Percentiles rank a stretch among this genome's conserved stretches.
These are phyloP conservation scores for Ephydatia muelleri DNA, from an alignment of 37 sponge, comb jelly and placozoan genomes.

Conservation along the genomic window DNA sequence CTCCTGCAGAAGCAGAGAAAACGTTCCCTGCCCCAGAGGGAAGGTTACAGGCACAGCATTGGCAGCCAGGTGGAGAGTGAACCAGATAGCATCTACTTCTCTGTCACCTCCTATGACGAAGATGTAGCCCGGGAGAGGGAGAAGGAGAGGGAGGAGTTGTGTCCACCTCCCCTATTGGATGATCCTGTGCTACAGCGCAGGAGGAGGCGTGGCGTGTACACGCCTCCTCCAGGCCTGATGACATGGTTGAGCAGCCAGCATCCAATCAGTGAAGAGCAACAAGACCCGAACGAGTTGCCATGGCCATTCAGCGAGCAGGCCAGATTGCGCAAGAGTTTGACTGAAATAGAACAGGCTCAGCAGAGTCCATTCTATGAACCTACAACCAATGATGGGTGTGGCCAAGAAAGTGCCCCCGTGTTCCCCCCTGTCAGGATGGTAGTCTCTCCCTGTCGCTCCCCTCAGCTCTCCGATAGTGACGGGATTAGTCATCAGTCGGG, in stretches of 20 bases:
- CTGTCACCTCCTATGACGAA: conserved; percentile 77
- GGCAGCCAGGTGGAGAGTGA: conserved; percentile 56
- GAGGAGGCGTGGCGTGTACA: conserved; percentile 45
- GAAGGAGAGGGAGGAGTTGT: conserved; percentile 24
- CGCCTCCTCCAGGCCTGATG: conserved; percentile 45
- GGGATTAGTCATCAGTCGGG: neutral
- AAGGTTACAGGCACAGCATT: conserved; percentile 47
- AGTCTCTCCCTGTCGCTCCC: neutral
- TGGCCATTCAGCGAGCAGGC: conserved; percentile 78
- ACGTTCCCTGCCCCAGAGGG: conserved; percentile 48
- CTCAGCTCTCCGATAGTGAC: neutral
- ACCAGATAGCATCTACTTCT: conserved; percentile 65
- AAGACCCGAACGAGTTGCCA: conserved; percentile 37
- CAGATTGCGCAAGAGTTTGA: conserved; percentile 30
- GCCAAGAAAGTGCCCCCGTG: neutral
- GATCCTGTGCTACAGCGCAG: conserved; percentile 1
- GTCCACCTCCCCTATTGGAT: neutral
- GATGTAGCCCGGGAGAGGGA: conserved; percentile 51
- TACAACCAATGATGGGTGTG: neutral
- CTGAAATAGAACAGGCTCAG: conserved; percentile 44
- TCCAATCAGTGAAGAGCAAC: conserved; percentile 19
- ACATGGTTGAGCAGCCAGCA: conserved; percentile 57
- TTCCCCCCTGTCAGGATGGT: neutral
- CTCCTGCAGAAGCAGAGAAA: conserved; percentile 34
- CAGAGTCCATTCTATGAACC: neutral